Evolutionary conservation across 2,113 vertebrate species (phyloP).

Genomic region (Heterotis niloticus): DNA sequence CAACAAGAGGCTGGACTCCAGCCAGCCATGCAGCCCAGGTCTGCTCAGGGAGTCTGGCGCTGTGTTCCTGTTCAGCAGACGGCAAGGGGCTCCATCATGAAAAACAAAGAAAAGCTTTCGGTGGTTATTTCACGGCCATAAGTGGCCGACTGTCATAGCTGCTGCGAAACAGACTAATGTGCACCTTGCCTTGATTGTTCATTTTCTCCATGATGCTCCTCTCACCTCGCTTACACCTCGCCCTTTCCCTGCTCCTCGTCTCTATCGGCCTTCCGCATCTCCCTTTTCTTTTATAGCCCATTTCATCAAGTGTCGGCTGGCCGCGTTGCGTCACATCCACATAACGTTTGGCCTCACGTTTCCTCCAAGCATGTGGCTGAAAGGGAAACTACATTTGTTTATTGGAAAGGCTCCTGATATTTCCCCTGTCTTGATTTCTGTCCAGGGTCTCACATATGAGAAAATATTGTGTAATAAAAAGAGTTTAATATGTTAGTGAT

Average conservation of each 20-base stretch:
- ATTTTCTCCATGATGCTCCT: background rate
- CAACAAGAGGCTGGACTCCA: background rate
- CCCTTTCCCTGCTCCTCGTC: background rate
- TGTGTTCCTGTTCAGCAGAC: background rate
- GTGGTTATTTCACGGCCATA: background rate
- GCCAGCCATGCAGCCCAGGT: background rate
- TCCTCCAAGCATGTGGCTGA: background rate
- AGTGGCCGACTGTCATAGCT: background rate
- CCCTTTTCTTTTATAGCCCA: background rate
- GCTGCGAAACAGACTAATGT: background rate
- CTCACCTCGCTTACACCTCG: background rate
- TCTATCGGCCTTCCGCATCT: background rate
- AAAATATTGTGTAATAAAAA: background rate
- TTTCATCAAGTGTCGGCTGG: background rate
- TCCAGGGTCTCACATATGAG: background rate
- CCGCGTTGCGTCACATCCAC: background rate
- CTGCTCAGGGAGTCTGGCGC: background rate
- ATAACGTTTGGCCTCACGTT: background rate
- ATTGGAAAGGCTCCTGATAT: background rate
- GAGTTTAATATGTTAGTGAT: too few species aligned
- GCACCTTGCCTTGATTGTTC: background rate
- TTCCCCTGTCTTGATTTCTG: background rate
- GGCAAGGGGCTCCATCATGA: background rate
- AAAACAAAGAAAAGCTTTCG: background rate
- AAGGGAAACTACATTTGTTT: background rate